Evolutionary conservation across 1,140 invertebrate species (phyloP).

Genomic region (Cecropterus lyciades): DNA sequence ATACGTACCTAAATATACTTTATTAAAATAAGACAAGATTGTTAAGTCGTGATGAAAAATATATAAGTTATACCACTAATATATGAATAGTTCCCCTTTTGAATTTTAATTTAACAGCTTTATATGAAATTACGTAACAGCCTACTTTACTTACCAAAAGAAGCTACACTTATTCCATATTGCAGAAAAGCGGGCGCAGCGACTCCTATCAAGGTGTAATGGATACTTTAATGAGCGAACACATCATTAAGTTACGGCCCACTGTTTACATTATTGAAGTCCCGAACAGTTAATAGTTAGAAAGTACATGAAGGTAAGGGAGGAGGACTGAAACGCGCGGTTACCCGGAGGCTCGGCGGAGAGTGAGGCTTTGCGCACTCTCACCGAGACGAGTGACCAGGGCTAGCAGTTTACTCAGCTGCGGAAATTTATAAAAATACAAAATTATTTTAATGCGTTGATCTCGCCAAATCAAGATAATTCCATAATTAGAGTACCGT

Average conservation of each 20-base stretch:
- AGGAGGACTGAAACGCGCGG: conserved; percentile 48
- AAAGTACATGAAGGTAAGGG: conserved; percentile 48
- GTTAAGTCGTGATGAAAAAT: no score
- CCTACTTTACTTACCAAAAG: conserved; percentile 20
- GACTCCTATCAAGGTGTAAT: conserved; percentile 5
- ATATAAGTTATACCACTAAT: no score
- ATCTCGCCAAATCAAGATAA: no score
- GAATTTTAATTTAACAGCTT: not conserved
- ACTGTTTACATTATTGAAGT: conserved; percentile 61
- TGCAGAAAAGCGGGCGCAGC: not conserved
- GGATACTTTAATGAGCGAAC: conserved; percentile 25
- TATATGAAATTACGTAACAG: conserved; percentile 29
- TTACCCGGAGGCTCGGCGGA: conserved; percentile 53
- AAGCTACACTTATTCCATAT: conserved; percentile 17
- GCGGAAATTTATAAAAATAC: not conserved
- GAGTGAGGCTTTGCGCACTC: conserved; percentile 72
- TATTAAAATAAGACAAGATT: no score
- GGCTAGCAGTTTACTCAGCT: conserved; percentile 48
- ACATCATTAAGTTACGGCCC: conserved; percentile 49
- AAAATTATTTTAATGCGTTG: no score
- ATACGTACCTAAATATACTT: no score
- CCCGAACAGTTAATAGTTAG: conserved; percentile 13
- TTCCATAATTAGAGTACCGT: no score
- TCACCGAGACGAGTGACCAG: conserved; percentile 52
- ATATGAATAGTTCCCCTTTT: no score